These are phyloP conservation scores for Dinomys branickii DNA, from an alignment of 2,113 vertebrate species.

Conservation along the genomic window DNA sequence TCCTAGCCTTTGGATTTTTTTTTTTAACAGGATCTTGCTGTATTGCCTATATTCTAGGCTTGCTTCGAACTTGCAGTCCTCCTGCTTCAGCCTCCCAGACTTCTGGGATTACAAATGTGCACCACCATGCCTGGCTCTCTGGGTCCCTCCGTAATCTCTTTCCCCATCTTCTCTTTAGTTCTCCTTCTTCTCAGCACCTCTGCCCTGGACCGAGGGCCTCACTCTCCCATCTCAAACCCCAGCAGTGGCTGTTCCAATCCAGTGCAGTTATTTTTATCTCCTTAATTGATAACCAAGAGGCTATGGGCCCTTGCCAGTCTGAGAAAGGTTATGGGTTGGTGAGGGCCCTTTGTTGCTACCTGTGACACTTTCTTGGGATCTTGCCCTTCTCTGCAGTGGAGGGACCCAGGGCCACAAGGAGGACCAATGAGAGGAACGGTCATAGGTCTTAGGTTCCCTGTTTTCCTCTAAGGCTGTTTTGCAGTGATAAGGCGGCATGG, in stretches of 20 bases:
- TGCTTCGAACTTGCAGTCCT: not conserved
- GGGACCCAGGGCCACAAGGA: not conserved
- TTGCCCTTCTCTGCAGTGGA: not conserved
- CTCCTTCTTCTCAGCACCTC: not conserved
- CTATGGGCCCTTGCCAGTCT: not conserved
- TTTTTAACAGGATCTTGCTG: not conserved
- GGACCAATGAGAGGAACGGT: not conserved
- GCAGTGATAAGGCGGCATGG: not conserved
- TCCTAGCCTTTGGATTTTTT: not conserved
- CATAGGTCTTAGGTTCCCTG: not conserved
- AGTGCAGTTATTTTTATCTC: conserved; percentile 54
- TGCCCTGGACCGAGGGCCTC: not conserved
- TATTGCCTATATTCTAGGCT: not conserved
- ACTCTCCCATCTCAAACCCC: conserved; percentile 32
- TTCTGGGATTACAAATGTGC: not conserved
- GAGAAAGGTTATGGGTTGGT: not conserved
- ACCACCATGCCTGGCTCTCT: not conserved
- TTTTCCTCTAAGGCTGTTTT: not conserved
- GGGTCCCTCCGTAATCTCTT: not conserved
- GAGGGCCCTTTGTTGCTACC: not conserved
- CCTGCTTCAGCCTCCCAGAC: not conserved
- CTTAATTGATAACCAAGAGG: conserved; percentile 66
- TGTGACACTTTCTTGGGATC: conserved; percentile 26
- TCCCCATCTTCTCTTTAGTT: not conserved
- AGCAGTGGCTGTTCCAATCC: conserved; percentile 25